Percentiles rank a stretch among this genome's conserved stretches.
phyloP scores from a whole-genome alignment of 37 sponge, comb jelly and placozoan species.

The Dysidea cf. avara region DNA sequence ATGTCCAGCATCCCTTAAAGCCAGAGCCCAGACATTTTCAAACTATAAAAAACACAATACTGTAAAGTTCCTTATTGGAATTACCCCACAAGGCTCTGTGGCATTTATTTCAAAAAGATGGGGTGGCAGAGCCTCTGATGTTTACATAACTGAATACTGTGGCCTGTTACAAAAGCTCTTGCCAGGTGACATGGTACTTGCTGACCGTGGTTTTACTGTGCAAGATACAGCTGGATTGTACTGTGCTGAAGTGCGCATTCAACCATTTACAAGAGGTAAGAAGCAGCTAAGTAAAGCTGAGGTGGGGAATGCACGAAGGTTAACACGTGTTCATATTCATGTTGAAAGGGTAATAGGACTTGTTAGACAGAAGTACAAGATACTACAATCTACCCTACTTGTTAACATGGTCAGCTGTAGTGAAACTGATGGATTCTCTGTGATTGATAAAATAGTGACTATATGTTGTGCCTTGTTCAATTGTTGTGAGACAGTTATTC shows the following conservation, averaged over 20 bases:
- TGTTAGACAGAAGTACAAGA: constrained; percentile 41
- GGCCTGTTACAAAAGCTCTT: no score
- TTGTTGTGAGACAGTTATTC: no score
- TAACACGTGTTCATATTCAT: constrained; percentile 33
- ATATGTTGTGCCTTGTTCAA: no score
- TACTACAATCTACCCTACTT: constrained; percentile 22
- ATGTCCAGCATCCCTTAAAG: no score
- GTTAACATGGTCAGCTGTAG: no score
- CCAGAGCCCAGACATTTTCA: no score
- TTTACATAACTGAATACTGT: constrained; percentile 37
- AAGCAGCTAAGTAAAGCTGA: constrained; percentile 27
- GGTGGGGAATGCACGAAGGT: constrained; percentile 18
- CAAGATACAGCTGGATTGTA: constrained; percentile 36
- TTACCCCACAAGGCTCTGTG: no score
- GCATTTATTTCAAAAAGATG: no score
- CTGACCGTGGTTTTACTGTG: constrained; percentile 50
- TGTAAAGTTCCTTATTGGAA: no score
- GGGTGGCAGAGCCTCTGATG: constrained; percentile 57
- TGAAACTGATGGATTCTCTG: no score
- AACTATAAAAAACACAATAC: no score
- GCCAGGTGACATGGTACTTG: constrained; percentile 40
- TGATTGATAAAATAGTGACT: no score
- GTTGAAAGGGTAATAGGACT: constrained; percentile 38
- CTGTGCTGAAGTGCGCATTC: constrained; percentile 44
- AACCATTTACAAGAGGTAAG: constrained; percentile 38